Evolutionary conservation across 2,888 invertebrate genomes (phyloP).

Genomic region (Anorthoa munda): DNA sequence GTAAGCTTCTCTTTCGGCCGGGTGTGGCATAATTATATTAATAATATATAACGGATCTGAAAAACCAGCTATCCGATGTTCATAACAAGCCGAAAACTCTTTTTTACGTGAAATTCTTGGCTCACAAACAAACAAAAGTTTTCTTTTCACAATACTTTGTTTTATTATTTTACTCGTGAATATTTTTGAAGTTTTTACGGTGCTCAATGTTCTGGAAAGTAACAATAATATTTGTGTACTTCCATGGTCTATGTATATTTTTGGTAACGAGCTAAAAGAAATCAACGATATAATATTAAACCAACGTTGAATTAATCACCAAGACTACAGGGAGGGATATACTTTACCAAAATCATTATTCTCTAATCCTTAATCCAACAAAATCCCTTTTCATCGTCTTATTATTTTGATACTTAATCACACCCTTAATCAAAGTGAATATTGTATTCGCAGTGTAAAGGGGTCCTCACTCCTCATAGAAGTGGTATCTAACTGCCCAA

Average conservation of each 20-base stretch:
- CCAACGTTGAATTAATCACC: neutral
- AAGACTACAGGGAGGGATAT: neutral
- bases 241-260: neutral
- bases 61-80: slow-evolving; percentile 3
- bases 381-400: slow-evolving; percentile 10
- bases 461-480: slow-evolving; percentile 39
- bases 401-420: slow-evolving; percentile 45
- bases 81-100: slow-evolving; percentile 8
- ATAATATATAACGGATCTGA: slow-evolving; percentile 14
- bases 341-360: slow-evolving; percentile 11
- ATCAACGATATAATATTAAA: neutral
- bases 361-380: slow-evolving; percentile 6
- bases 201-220: slow-evolving; percentile 12
- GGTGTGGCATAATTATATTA: slow-evolving; percentile 29
- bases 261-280: neutral
- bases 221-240: slow-evolving; percentile 1
- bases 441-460: slow-evolving; percentile 46
- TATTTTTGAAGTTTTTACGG: slow-evolving; percentile 26
- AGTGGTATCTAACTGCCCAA: slow-evolving; percentile 49
- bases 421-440: slow-evolving; percentile 61
- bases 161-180: slow-evolving; percentile 31
- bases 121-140: slow-evolving; percentile 31
- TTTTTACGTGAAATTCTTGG: slow-evolving; percentile 31
- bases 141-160: slow-evolving; percentile 20
- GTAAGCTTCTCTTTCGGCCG: slow-evolving; percentile 2